Evolutionary conservation across 2,113 vertebrate species (phyloP), one percentile per base, ranked within the genome.

Genomic region (Erinaceus europaeus): DNA sequence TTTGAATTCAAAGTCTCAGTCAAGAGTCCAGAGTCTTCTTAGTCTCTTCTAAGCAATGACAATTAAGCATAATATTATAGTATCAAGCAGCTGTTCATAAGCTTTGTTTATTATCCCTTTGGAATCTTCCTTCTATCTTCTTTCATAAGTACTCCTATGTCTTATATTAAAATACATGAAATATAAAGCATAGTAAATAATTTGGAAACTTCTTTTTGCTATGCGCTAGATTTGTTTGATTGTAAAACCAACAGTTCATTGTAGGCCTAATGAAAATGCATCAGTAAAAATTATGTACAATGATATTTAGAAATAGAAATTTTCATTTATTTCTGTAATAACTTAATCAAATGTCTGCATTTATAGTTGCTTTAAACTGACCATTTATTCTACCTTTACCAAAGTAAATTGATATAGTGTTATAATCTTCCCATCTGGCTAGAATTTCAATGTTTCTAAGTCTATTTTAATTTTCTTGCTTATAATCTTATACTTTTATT

Each of bases 381-480:
- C 7, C 25, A 53, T 17, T 81, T 84, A 81, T 84, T 50, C 46
- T 82, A 64, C 40, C 81, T 57, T 52, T 52, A 55, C 68, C 46
- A 15, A 2, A 67, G 14, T 34, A 68, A 91, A 57, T 68, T 29
- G 6, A 72, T 38, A 27, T 46, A 14, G 1, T 52, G 21, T 64
- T n/a, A 64, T 21, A 55, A 6, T 65, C 50, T 57, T 50, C 32
- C 38, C 80, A 52, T 6, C 20, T 72, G 8, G 38, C 0, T 20
- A 52, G 21, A 8, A 64, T 40, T 89, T 78, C 23, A 42, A 69
- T 83, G 77, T n/a, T 84, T 76, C 38, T n/a, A 68, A 71, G 13
- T 77, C 62, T 84, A 65, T 81, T 93, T 83, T 53, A 6, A 34
- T 68, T 65, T 86, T 64, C 32, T 67, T 78, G 46, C 25, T 29